Evolutionary conservation across 2,113 vertebrate species (phyloP).

Genomic region (Athene cunicularia): DNA sequence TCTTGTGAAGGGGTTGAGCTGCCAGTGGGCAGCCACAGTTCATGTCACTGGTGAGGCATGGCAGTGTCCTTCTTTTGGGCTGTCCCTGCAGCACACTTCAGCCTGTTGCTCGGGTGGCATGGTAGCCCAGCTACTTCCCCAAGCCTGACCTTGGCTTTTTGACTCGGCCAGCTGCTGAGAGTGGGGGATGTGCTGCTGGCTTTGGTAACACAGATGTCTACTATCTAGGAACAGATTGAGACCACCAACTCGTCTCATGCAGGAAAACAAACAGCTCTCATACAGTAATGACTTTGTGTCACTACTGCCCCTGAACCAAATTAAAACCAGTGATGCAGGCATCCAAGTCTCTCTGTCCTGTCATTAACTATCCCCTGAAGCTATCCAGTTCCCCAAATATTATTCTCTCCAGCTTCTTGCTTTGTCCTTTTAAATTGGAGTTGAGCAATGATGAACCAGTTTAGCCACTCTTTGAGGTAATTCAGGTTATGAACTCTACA

Average conservation of each 20-base stretch:
- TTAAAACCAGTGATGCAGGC: constrained; percentile 58
- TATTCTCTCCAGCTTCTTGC: constrained; percentile 39
- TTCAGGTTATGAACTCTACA: constrained; percentile 65
- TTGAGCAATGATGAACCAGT: constrained; percentile 63
- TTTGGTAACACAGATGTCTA: neutral
- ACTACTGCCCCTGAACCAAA: constrained; percentile 34
- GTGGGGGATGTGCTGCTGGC: neutral
- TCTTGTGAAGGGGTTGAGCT: neutral
- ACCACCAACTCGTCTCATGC: neutral
- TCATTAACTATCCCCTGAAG: constrained; percentile 42
- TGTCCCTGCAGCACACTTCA: neutral
- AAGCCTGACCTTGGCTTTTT: neutral
- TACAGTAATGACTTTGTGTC: constrained; percentile 31
- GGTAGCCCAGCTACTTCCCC: neutral
- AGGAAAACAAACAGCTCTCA: neutral
- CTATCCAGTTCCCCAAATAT: constrained; percentile 10
- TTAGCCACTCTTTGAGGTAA: constrained; percentile 59
- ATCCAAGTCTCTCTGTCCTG: constrained; percentile 16
- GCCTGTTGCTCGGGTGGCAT: neutral
- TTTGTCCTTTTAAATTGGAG: constrained; percentile 72
- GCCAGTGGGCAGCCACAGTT: neutral
- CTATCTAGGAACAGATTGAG: neutral
- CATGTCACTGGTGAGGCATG: neutral
- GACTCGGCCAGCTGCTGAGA: neutral
- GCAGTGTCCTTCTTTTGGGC: neutral